These are phyloP conservation scores for Gephyroberyx darwinii DNA, from an alignment of 2,797 vertebrate species.

Conservation along the genomic window DNA sequence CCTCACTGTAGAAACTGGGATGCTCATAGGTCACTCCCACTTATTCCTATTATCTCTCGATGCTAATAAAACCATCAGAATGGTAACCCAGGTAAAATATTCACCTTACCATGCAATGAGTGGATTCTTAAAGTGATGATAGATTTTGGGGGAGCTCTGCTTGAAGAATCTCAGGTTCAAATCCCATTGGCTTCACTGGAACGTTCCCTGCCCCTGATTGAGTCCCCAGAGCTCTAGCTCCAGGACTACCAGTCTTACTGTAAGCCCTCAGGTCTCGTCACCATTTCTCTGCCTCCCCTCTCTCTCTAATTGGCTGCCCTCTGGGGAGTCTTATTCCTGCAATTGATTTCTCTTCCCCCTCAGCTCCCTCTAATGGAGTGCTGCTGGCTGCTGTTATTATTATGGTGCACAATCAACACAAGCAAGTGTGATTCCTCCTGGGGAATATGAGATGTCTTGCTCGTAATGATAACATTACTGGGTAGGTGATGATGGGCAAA, in stretches of 20 bases:
- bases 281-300: slow-evolving; percentile 52
- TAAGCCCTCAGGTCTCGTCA: slow-evolving; percentile 55
- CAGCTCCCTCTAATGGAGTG: slow-evolving; percentile 49
- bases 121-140: too few relatives aligned
- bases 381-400: slow-evolving; percentile 52
- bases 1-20: not conserved
- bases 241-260: slow-evolving; percentile 38
- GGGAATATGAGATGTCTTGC: slow-evolving; percentile 35
- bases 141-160: slow-evolving; percentile 7
- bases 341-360: slow-evolving; percentile 70
- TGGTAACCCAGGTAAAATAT: not conserved
- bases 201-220: slow-evolving; percentile 27
- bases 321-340: slow-evolving; percentile 64
- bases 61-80: not conserved
- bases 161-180: slow-evolving; percentile 6
- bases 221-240: slow-evolving; percentile 45
- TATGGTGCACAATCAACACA: slow-evolving; percentile 47
- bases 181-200: slow-evolving; percentile 26
- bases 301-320: slow-evolving; percentile 75
- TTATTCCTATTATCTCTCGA: not conserved
- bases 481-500: slow-evolving; percentile 16
- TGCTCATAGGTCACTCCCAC: not conserved
- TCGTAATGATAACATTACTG: slow-evolving; percentile 28
- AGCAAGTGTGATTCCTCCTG: slow-evolving; percentile 53
- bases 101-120: not conserved